Evolutionary conservation across 2,888 invertebrate genomes (phyloP), one percentile per base, ranked within the genome.

Genomic region (Catocala fraxini): DNA sequence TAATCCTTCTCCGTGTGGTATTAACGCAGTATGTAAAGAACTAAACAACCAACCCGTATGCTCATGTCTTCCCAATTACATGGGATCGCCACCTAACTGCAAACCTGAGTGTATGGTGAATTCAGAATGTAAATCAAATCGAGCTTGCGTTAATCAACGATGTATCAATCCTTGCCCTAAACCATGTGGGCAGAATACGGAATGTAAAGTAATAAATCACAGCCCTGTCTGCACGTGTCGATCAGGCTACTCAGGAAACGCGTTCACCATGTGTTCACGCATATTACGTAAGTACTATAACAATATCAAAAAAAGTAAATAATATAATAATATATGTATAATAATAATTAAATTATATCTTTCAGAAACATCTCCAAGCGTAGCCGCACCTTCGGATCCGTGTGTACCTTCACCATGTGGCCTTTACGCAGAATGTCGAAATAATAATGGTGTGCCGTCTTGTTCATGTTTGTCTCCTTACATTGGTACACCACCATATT

Each of bases 321-420:
- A 45, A 53, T 54, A 43, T 54, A 45, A 53, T 54, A n/a, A n/a
- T n/a, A n/a, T n/a, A n/a, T n/a, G n/a, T n/a, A n/a, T n/a, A n/a
- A n/a, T n/a, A n/a, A 43, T 54, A 45, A 53, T 54, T 57, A 41
- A 61, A n/a, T n/a, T n/a, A n/a, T 56, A 65, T 56, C 79, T 78
- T 62, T n/a, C 74, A 93, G 93, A 91, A 78, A 84, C 84, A 43
- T 77, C 82, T 51, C 85, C 89, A 41, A 85, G 82, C 64, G 65
- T 83, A 59, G 80, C 83, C n/a, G 91, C 88, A 59, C 92, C 94
- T 54, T 80, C 89, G 13, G 88, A 96, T 78, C 97, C 97, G 1
- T 98, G 97, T 81, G 88, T 95, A 67, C 97, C 97, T 55, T 96
- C 97, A 5, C 95, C 96, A 11, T 97, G 97, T 85, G 97, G 97